Percentiles rank a stretch among this genome's conserved stretches.
Conservation (phyloP, 1,140 invertebrate species). For the Hylaeus volcanicus region DNA sequence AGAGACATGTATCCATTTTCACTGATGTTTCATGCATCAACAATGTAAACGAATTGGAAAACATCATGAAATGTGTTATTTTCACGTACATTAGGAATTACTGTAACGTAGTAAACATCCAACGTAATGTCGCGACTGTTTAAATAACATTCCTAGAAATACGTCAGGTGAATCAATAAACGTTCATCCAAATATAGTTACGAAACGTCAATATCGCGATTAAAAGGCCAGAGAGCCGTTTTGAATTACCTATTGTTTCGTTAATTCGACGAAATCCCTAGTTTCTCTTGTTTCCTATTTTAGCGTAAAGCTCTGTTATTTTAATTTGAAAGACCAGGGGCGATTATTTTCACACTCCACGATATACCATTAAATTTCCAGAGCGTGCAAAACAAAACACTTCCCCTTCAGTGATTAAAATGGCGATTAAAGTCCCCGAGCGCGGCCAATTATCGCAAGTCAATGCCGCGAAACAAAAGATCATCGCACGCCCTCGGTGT, state of each 20-base stretch:
- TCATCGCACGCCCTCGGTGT: constrained; percentile 4
- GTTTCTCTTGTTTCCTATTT: background rate
- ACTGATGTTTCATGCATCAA: too few relatives aligned
- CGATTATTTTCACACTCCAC: constrained; percentile 23
- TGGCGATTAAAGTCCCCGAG: constrained; percentile 28
- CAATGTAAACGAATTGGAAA: too few relatives aligned
- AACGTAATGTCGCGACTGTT: too few relatives aligned
- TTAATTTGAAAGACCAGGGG: background rate
- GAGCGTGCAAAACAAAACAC: constrained; percentile 21
- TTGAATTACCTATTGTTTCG: background rate
- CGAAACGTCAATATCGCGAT: too few relatives aligned
- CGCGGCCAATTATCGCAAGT: constrained; percentile 33
- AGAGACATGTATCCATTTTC: too few relatives aligned
- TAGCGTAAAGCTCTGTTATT: background rate
- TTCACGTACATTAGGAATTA: too few relatives aligned
- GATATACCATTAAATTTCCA: constrained; percentile 22
- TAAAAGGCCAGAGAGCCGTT: too few relatives aligned
- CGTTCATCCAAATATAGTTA: too few relatives aligned
- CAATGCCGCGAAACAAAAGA: constrained; percentile 37
- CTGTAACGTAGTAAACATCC: too few relatives aligned
- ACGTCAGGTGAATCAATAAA: too few relatives aligned
- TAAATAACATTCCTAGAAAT: too few relatives aligned
- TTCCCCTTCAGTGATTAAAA: constrained; percentile 13
- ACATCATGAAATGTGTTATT: too few relatives aligned
- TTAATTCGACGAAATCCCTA: background rate